Evolutionary conservation across 1,140 invertebrate genomes (phyloP).

Genomic region (Panagrolaimus sp.): DNA sequence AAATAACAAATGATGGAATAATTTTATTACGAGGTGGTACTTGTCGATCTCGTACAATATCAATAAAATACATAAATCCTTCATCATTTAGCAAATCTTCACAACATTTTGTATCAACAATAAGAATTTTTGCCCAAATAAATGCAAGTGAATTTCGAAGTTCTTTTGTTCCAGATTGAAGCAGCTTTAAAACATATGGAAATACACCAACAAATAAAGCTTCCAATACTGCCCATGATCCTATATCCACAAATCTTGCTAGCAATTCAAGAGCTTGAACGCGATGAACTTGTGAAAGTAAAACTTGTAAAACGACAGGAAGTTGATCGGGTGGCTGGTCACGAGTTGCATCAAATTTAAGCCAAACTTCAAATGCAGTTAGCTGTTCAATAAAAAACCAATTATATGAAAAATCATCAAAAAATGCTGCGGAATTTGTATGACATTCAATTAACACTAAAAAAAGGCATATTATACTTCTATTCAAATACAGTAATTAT

Average conservation of each 20-base stretch:
- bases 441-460: conserved; percentile 43
- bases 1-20: conserved; percentile 55
- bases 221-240: conserved; percentile 87
- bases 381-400: conserved; percentile 96
- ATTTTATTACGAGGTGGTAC: conserved; percentile 32
- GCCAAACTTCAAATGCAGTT: conserved; percentile 93
- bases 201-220: conserved; percentile 95
- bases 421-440: neutral
- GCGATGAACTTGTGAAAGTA: conserved; percentile 88
- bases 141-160: conserved; percentile 85
- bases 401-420: conserved; percentile 63
- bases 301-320: conserved; percentile 90
- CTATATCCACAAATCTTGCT: conserved; percentile 88
- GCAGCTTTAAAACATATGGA: conserved; percentile 89
- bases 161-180: conserved; percentile 82
- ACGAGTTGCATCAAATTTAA: conserved; percentile 72
- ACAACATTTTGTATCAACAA: conserved; percentile 81
- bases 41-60: conserved; percentile 59
- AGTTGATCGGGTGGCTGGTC: conserved; percentile 80
- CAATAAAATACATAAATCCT: conserved; percentile 62
- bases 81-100: conserved; percentile 89
- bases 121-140: conserved; percentile 98
- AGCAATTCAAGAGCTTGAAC: conserved; percentile 85
- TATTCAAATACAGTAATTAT: neutral
- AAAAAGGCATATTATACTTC: conserved; percentile 25